Conservation (phyloP, 2,888 invertebrate genomes). For the Sarcophaga rosellei region DNA sequence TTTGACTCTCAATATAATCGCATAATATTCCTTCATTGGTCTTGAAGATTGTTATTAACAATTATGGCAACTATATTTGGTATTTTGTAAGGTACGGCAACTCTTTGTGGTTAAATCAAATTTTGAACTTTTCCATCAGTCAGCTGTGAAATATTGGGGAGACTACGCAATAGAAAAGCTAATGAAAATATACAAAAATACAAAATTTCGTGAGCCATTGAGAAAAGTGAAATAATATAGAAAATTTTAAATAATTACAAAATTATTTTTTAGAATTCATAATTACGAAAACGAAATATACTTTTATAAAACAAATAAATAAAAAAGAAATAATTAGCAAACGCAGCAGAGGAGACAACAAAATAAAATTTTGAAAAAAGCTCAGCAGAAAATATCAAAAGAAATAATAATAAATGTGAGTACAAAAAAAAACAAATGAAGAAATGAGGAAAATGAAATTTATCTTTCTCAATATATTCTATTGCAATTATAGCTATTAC, state of each 20-base stretch:
- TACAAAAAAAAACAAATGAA: too few species aligned
- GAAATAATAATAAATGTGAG: too few species aligned
- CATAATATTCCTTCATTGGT: too few species aligned
- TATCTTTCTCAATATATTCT: not conserved
- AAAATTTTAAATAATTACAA: conserved; percentile 36
- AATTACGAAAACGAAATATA: not conserved
- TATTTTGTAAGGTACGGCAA: not conserved
- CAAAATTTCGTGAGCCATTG: conserved; percentile 23
- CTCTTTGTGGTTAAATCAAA: not conserved
- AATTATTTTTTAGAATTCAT: conserved; percentile 6
- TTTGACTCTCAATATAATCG: too few species aligned
- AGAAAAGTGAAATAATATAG: conserved; percentile 24
- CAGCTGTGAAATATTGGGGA: conserved; percentile 41
- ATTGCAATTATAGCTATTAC: not conserved
- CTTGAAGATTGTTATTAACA: too few species aligned
- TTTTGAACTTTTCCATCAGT: conserved; percentile 10
- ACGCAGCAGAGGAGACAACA: not conserved
- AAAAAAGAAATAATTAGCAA: not conserved
- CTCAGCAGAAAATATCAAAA: too few species aligned
- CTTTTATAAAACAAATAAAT: not conserved
- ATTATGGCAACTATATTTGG: not conserved
- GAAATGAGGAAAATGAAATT: too few species aligned
- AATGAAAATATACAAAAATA: conserved; percentile 5
- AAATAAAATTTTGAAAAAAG: not conserved
- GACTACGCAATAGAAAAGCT: conserved; percentile 50